These are phyloP conservation scores for Cryptomyrus ogoouensis DNA, from an alignment of 2,113 vertebrate genomes.

Conservation along the genomic window DNA sequence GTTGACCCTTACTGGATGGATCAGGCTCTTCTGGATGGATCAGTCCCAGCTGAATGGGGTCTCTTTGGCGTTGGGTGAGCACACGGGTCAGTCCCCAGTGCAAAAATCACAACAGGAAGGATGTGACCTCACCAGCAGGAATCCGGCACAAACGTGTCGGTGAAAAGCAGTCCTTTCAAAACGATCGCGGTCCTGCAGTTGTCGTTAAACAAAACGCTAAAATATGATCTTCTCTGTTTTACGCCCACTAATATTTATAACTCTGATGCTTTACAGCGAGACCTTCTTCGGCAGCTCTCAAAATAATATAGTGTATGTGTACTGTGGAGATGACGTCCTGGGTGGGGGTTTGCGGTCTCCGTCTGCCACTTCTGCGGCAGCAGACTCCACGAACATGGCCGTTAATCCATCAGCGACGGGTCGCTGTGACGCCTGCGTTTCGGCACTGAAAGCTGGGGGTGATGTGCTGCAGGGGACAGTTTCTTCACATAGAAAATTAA, in stretches of 20 bases:
- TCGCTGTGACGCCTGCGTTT: background rate
- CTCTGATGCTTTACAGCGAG: background rate
- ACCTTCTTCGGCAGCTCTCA: background rate
- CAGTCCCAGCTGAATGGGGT: background rate
- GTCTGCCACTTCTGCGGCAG: background rate
- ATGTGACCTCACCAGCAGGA: background rate
- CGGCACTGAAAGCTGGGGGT: background rate
- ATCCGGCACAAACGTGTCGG: background rate
- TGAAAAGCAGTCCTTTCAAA: background rate
- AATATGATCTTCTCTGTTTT: background rate
- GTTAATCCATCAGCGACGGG: background rate
- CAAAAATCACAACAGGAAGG: background rate
- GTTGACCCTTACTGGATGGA: background rate
- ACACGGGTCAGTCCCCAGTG: background rate
- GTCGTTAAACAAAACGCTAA: background rate
- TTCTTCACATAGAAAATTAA: background rate
- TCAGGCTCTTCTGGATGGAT: background rate
- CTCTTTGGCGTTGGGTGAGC: background rate
- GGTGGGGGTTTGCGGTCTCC: background rate
- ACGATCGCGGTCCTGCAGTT: background rate
- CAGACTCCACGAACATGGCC: background rate
- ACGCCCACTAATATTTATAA: background rate
- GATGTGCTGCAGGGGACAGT: background rate
- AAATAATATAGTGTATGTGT: background rate
- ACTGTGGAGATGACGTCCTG: background rate